These are phyloP conservation scores for Lumbricus terrestris DNA, from an alignment of 2,888 invertebrate genomes.

Conservation along the genomic window DNA sequence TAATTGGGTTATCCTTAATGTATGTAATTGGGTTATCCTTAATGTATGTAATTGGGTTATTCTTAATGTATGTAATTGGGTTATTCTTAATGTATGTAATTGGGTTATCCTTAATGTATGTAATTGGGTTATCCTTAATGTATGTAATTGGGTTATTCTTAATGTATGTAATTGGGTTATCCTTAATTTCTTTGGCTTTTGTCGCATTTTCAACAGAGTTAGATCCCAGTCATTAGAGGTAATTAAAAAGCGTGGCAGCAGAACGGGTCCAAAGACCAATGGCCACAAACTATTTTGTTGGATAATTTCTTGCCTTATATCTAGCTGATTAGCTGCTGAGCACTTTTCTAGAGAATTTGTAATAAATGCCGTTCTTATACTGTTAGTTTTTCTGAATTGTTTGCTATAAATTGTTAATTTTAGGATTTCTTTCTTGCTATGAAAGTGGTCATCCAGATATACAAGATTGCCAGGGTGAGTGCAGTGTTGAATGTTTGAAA, in stretches of 20 bases:
- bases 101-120: too few species aligned
- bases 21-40: not conserved
- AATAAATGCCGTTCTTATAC: not conserved
- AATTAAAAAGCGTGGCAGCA: not conserved
- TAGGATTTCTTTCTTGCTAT: slow-evolving; percentile 11
- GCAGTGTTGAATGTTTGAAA: not conserved
- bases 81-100: not conserved
- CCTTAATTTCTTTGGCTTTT: not conserved
- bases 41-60: too few species aligned
- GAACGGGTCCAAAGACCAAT: not conserved
- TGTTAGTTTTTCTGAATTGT: not conserved
- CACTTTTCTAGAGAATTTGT: not conserved
- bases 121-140: not conserved
- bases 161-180: not conserved
- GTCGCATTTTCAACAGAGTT: not conserved
- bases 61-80: not conserved
- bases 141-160: too few species aligned
- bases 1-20: not conserved
- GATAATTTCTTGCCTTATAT: too few species aligned
- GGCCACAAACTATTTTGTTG: not conserved
- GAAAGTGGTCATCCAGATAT: slow-evolving; percentile 12
- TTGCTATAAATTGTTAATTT: not conserved
- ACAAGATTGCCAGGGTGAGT: slow-evolving; percentile 17
- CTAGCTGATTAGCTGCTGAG: not conserved
- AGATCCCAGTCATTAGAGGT: not conserved